Evolutionary conservation across 1,140 invertebrate species (phyloP), one percentile per base, ranked within the genome.

Genomic region (Lordiphosa clarofinis): DNA sequence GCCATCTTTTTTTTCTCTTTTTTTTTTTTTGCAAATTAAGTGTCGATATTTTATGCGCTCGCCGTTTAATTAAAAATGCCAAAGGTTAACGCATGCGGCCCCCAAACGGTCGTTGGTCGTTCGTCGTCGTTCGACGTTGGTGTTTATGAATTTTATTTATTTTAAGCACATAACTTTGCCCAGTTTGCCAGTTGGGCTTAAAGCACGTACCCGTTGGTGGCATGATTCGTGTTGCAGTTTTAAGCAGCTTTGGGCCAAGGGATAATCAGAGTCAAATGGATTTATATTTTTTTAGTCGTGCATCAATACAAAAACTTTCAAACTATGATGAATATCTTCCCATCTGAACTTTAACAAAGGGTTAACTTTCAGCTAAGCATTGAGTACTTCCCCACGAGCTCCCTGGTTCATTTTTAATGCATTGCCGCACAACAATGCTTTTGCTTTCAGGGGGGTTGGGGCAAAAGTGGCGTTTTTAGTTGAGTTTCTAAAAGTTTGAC

Each of bases 31-130:
- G 78, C 76, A 82, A 82, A 84, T 82, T 75, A 84, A 82, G 76
- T 82, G 76, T 82, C 76, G 76, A 82, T 82, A 82, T 82, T 84
- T 82, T 82, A 82, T 84, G 78, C 81, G 59, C 69, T 82, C 67
- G 76, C 76, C 76, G 72, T 65, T 82, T 82, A 84, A 82, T 84
- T 82, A 82, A 82, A 82, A 82, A 82, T 82, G 76, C 78, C 78
- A 82, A 82, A 82, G 76, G 76, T 84, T 82, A 82, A 84, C 78
- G 66, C 73, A 75, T 74, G 65, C 56, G 50, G 56, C 58, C 63
- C 55, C 37, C 55, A 46, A 67, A 28, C 36, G 19, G 39, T 67
- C 63, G 55, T 47, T 35, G 46, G 7, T 24, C 10, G n/a, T 5
- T 0, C 2, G n/a, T 9, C 10, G 9, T 19, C 10, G 24, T n/a